Base-by-base conservation (phyloP, 2,888 invertebrate genomes). In the Pherbina coryleti region DNA sequence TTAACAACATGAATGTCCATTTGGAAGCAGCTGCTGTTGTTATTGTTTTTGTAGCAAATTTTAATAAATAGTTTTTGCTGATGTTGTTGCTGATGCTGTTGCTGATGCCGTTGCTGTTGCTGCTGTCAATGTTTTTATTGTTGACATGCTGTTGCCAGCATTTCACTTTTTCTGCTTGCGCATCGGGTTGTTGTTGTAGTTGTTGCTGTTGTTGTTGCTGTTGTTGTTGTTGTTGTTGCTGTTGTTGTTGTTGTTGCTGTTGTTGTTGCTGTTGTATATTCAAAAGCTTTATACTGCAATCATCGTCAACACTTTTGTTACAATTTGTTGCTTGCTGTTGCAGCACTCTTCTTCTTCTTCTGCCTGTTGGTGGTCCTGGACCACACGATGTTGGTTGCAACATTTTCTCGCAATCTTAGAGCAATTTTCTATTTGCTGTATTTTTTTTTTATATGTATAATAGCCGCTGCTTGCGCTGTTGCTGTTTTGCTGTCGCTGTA, bases 341-440 rank as follows among this genome's bases (percentile, higher is more conserved):
- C 71, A 55, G 11, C 69, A 76, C 34, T 62, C 49, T 69, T 62
- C 28, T 70, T 75, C 17, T 55, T 62, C 53, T 22, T 22, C 60
- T 19, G n/a, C 60, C 9, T 37, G 70, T 78, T 78, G 74, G 17
- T 72, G 88, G 88, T 81, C 89, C 89, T 71, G 89, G 89, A 83
- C 89, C 89, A 86, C 89, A 89, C 80, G 89, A 89, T 82, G 89
- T 89, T 82, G 89, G 89, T 84, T 87, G 85, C 83, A 88, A 84
- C 88, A 89, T 86, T 84, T 85, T 85, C 84, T 80, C 78, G 69
- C 80, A 78, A 76, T 78, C 81, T 77, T 77, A 80, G 78, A 80
- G 66, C 81, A 75, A 17, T 55, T 67, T 64, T 69, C 9, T 69
- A 25, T 53, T 31, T 57, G 34, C 55, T 72, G 55, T 14, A n/a